Conservation (phyloP, 2,113 vertebrate genomes). For the Hippocampus abdominalis region DNA sequence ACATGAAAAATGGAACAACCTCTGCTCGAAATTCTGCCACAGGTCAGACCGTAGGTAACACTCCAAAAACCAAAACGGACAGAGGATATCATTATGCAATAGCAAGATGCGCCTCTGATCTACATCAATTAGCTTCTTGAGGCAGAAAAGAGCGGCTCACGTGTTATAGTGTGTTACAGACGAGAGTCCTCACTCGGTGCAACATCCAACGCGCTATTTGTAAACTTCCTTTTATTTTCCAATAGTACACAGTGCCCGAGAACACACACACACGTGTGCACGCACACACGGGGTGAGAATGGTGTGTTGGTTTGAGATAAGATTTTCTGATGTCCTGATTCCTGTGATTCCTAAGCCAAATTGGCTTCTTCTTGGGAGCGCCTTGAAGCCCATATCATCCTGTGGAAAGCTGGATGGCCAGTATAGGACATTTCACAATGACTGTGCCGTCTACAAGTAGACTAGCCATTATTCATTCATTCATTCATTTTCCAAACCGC, state of each 20-base stretch:
- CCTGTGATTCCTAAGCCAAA: constrained; percentile 39
- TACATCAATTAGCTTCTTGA: constrained; percentile 16
- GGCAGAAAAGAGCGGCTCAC: constrained; percentile 8
- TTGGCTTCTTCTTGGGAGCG: constrained; percentile 9
- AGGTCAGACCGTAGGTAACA: constrained; percentile 2
- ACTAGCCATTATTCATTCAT: no score
- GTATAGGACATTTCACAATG: not conserved
- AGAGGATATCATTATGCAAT: constrained; percentile 30
- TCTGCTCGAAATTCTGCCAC: constrained; percentile 30
- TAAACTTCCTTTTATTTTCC: no score
- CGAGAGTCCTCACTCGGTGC: no score
- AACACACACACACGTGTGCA: constrained; percentile 23
- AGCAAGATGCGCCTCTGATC: constrained; percentile 28
- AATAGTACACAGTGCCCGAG: not conserved
- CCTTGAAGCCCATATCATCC: not conserved
- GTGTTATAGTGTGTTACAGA: not conserved
- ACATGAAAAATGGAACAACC: constrained; percentile 47
- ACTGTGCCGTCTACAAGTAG: not conserved
- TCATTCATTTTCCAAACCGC: no score
- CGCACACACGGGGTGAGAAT: constrained; percentile 22
- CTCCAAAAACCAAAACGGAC: constrained; percentile 30
- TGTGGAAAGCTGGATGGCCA: not conserved
- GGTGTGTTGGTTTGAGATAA: constrained; percentile 58
- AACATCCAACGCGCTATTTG: no score
- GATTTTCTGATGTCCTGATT: constrained; percentile 60